These are phyloP conservation scores for Patagioenas fasciata DNA, from an alignment of 2,113 vertebrate genomes.

Conservation along the genomic window DNA sequence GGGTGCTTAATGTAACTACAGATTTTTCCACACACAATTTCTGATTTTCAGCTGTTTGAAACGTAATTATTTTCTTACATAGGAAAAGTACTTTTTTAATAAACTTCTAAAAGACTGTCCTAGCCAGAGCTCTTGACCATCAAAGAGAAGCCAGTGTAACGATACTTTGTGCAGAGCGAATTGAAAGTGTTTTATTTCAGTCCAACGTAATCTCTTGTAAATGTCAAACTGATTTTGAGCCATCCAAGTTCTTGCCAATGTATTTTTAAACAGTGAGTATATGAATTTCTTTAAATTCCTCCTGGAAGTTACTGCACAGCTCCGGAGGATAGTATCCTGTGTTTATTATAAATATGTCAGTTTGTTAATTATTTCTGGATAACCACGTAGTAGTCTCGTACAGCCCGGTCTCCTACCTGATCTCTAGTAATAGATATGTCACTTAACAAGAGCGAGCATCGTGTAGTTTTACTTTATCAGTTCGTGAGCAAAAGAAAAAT, in stretches of 20 bases:
- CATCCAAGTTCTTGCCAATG: not conserved
- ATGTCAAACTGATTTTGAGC: not conserved
- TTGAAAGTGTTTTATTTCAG: not conserved
- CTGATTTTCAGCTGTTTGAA: not conserved
- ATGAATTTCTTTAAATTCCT: not conserved
- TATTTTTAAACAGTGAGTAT: not conserved
- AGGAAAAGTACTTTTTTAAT: not conserved
- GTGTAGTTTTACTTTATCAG: conserved; percentile 47
- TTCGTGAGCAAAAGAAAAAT: conserved; percentile 63
- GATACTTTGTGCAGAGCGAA: not conserved
- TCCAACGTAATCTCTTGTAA: not conserved
- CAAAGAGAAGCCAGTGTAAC: not conserved
- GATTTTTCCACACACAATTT: fast-evolving
- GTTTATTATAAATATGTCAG: not conserved
- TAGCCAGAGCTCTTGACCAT: not conserved
- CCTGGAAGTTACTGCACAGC: not conserved
- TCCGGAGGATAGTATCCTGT: not conserved
- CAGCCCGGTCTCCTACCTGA: not conserved
- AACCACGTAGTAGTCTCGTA: not conserved
- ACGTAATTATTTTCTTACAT: not conserved
- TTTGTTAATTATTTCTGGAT: conserved; percentile 24
- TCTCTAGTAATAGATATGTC: conserved; percentile 63
- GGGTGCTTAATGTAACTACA: not conserved
- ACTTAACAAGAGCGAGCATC: conserved; percentile 21
- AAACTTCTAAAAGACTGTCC: not conserved